Evolutionary conservation across 2,888 invertebrate species (phyloP), one percentile per base, ranked within the genome.

Genomic region (Amphipyra berbera): DNA sequence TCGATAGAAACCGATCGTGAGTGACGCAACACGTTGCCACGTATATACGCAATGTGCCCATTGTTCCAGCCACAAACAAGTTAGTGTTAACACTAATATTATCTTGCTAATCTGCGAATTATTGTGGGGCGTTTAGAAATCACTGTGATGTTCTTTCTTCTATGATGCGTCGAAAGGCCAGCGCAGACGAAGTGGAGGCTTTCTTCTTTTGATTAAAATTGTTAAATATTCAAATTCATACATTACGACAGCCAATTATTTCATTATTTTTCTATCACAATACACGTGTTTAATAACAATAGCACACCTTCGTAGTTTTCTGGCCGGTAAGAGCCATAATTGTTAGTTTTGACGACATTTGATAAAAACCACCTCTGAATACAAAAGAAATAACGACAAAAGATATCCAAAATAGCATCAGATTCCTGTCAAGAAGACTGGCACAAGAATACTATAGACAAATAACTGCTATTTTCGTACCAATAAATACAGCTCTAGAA

Each of bases 11-110:
- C 49, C 75, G 82, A 81, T 84, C 78, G 85, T 74, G 81, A 75
- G 85, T 92, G 93, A 93, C 92, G 93, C 88, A 91, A 92, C 82
- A 60, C 55, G 61, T 50, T 61, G 76, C 77, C 68, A 73, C 61
- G 70, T 83, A 79, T 83, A 81, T 84, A 84, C 84, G 84, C 82
- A 84, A 83, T 65, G 56, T 61, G 48, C 55, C 72, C 77, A 84
- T 86, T 85, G 85, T 84, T 79, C 68, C 54, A 62, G 54, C 61
- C 64, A 75, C 78, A 82, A 84, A 83, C 82, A 82, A 58, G 54
- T 64, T 57, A 54, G 45, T 76, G 62, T 67, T 79, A 76, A 79
- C 70, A 73, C 73, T 70, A 68, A 67, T 64, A 70, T 52, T 70
- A 72, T 78, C 73, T 69, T 70, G 60, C 44, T 46, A 52, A 60